Conservation (phyloP, 2,113 vertebrate species). For the Halichoeres trimaculatus region DNA sequence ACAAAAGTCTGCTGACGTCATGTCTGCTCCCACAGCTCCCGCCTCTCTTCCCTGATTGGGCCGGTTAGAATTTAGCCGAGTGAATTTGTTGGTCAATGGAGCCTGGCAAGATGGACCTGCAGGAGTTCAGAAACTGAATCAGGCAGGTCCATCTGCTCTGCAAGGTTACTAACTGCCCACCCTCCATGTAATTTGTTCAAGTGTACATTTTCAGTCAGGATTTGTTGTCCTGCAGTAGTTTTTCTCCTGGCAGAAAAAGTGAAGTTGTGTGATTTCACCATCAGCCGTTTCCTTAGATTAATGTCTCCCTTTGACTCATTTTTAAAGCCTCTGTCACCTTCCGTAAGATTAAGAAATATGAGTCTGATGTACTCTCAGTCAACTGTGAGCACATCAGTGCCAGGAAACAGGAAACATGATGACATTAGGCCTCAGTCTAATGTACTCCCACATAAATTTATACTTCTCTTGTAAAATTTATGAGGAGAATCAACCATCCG, state of each 20-base stretch:
- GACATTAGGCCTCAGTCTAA: constrained; percentile 9
- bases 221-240: too few species aligned
- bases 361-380: background rate
- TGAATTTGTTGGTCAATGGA: too few species aligned
- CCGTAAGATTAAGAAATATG: background rate
- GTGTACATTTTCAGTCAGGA: too few species aligned
- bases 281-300: background rate
- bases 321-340: background rate
- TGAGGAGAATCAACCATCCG: background rate
- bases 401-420: background rate
- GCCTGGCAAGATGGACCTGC: too few species aligned
- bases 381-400: background rate
- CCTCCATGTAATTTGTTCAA: too few species aligned
- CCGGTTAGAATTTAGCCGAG: too few species aligned
- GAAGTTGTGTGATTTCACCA: background rate
- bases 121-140: too few species aligned
- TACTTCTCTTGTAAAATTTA: constrained; percentile 28
- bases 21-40: too few species aligned
- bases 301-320: background rate
- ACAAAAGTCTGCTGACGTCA: too few species aligned
- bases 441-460: constrained; percentile 22
- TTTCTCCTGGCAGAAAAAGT: background rate
- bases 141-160: too few species aligned
- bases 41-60: too few species aligned
- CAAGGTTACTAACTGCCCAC: too few species aligned